Percentiles rank a stretch among this genome's conserved stretches.
Evolutionary conservation across 1,140 invertebrate genomes (phyloP).

Genomic region (Drosophila seguyi): DNA sequence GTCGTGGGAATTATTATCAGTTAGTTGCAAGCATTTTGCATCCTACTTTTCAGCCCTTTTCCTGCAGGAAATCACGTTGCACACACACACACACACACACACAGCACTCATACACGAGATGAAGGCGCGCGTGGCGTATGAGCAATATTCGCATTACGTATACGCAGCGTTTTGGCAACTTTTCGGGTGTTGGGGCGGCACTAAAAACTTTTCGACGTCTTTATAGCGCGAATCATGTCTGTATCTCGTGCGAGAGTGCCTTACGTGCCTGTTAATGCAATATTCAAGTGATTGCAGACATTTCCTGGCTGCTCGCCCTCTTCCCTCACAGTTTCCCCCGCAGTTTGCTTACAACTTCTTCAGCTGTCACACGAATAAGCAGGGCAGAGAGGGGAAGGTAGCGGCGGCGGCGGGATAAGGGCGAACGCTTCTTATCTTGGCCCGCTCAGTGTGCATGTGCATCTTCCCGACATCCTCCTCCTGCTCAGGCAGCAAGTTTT

Average conservation of each 20-base stretch:
- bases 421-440: conserved; percentile 62
- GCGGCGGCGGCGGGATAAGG: not conserved
- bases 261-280: conserved; percentile 84
- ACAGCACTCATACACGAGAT: conserved; percentile 24
- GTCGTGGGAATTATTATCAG: conserved; percentile 76
- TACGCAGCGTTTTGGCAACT: conserved; percentile 64
- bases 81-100: conserved; percentile 26
- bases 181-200: conserved; percentile 35
- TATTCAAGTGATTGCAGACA: conserved; percentile 84
- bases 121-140: conserved; percentile 66
- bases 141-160: conserved; percentile 73
- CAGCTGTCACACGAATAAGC: conserved; percentile 80
- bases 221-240: conserved; percentile 64
- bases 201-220: conserved; percentile 76
- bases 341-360: conserved; percentile 76
- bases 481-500: conserved; percentile 61
- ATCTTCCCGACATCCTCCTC: conserved; percentile 23
- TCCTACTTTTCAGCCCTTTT: conserved; percentile 54
- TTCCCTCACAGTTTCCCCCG: not conserved
- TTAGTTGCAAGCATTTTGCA: conserved; percentile 84
- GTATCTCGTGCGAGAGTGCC: conserved; percentile 41
- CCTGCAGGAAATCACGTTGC: conserved; percentile 75
- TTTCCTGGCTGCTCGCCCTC: conserved; percentile 38
- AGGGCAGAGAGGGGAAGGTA: conserved; percentile 7
- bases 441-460: conserved; percentile 65